These are phyloP conservation scores for Carabus problematicus DNA, from an alignment of 2,888 invertebrate species.

Conservation along the genomic window DNA sequence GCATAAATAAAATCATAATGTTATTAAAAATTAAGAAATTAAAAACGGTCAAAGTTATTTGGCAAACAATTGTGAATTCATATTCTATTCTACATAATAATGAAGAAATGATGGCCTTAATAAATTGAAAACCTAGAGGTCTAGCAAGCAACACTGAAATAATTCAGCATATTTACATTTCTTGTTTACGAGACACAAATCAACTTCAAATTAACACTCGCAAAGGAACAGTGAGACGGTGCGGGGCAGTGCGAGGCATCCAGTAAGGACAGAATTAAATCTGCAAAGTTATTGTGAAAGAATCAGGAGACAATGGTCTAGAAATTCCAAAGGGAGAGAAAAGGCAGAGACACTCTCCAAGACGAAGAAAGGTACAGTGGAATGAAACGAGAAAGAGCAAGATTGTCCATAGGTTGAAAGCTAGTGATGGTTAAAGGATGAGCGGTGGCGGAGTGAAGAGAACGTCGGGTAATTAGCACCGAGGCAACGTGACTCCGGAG, in stretches of 20 bases:
- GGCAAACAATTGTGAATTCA: too few relatives aligned
- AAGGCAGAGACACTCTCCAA: background rate
- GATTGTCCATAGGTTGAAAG: too few relatives aligned
- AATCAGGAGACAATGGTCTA: slow-evolving; percentile 25
- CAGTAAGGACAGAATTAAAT: slow-evolving; percentile 23
- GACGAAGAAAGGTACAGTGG: too few relatives aligned
- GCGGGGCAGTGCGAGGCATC: background rate
- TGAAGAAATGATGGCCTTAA: too few relatives aligned
- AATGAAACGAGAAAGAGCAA: too few relatives aligned
- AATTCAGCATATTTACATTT: too few relatives aligned
- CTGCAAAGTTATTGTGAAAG: slow-evolving; percentile 25
- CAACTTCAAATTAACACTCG: slow-evolving; percentile 15
- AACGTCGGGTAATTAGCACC: slow-evolving; percentile 34
- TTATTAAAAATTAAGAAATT: too few relatives aligned
- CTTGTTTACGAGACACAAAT: slow-evolving; percentile 6
- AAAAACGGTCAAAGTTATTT: too few relatives aligned
- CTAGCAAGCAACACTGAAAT: too few relatives aligned
- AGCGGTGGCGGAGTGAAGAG: slow-evolving; percentile 4
- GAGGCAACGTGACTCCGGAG: slow-evolving; percentile 44
- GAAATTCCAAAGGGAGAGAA: slow-evolving; percentile 9
- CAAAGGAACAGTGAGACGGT: background rate
- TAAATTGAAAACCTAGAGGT: too few relatives aligned
- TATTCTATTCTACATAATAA: too few relatives aligned
- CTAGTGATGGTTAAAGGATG: background rate
- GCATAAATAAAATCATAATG: too few relatives aligned